Evolutionary conservation across 2,113 vertebrate genomes (phyloP).

Genomic region (Campylomormyrus tamandua): DNA sequence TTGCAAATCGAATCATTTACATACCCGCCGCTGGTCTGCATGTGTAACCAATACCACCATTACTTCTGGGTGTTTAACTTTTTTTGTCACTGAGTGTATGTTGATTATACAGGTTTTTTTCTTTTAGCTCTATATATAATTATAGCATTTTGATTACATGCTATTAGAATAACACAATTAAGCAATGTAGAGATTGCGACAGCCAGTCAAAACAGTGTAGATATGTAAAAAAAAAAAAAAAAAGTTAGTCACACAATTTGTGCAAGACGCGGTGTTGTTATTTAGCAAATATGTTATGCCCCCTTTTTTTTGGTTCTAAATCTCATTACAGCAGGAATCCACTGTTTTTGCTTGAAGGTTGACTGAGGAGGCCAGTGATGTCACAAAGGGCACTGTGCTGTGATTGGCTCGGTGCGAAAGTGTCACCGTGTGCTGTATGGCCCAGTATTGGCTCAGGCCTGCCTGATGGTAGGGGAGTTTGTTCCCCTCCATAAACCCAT

Average conservation of each 20-base stretch:
- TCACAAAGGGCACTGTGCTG: neutral
- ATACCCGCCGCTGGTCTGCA: no score
- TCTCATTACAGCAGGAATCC: neutral
- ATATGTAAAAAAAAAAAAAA: neutral
- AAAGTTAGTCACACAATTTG: neutral
- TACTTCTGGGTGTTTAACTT: no score
- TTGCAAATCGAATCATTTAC: no score
- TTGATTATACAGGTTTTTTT: neutral
- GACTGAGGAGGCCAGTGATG: neutral
- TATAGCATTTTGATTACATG: neutral
- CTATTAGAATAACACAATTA: neutral
- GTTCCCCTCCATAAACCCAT: slow-evolving; percentile 23
- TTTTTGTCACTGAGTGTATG: no score
- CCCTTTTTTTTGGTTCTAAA: neutral
- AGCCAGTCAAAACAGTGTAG: neutral
- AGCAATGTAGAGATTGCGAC: neutral
- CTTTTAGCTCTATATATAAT: neutral
- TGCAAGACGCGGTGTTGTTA: neutral
- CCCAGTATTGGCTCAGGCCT: slow-evolving; percentile 4
- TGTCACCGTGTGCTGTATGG: neutral
- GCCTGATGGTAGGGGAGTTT: slow-evolving; percentile 9
- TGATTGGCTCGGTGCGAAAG: slow-evolving; percentile 7
- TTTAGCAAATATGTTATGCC: neutral
- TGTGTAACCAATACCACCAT: no score
- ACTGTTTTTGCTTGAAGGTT: neutral